Conservation (phyloP, 2,113 vertebrate species). For the Sylvilagus bachmani region DNA sequence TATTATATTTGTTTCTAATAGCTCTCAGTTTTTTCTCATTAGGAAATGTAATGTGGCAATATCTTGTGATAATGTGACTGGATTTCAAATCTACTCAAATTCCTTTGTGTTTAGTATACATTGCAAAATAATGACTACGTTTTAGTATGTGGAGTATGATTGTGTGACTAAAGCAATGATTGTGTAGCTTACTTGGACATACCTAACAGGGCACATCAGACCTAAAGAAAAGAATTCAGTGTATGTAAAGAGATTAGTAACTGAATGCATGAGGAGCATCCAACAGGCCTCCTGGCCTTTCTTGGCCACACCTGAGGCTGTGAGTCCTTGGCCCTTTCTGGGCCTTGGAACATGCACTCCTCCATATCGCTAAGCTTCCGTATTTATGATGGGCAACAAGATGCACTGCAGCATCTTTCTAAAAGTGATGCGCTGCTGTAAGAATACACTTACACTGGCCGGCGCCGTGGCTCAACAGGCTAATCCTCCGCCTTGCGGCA, state of each 20-base stretch:
- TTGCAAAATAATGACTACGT: conserved; percentile 59
- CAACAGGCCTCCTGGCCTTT: neutral
- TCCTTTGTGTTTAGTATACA: conserved; percentile 37
- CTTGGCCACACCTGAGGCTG: neutral
- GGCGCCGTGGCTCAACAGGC: too few relatives aligned
- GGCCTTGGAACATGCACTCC: neutral
- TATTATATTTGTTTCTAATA: conserved; percentile 56
- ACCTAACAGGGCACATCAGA: conserved; percentile 24
- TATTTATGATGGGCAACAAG: neutral
- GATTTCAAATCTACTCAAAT: conserved; percentile 34
- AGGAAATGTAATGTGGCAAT: conserved; percentile 25
- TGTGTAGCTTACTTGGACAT: conserved; percentile 24
- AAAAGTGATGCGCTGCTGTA: neutral
- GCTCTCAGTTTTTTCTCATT: conserved; percentile 23
- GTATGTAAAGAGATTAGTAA: neutral
- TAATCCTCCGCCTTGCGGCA: too few relatives aligned
- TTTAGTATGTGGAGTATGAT: conserved; percentile 19
- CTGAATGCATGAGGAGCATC: neutral
- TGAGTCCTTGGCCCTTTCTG: conserved; percentile 2
- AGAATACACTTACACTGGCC: neutral
- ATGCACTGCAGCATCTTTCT: neutral
- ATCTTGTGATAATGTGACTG: conserved; percentile 30
- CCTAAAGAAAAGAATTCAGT: conserved; percentile 18
- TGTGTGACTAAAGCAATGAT: conserved; percentile 42
- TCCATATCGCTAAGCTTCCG: neutral